A percentile compares a stretch with the other conserved stretches of the same genome.
Conservation (phyloP, 1,140 invertebrate species). For the Metaphire vulgaris region DNA sequence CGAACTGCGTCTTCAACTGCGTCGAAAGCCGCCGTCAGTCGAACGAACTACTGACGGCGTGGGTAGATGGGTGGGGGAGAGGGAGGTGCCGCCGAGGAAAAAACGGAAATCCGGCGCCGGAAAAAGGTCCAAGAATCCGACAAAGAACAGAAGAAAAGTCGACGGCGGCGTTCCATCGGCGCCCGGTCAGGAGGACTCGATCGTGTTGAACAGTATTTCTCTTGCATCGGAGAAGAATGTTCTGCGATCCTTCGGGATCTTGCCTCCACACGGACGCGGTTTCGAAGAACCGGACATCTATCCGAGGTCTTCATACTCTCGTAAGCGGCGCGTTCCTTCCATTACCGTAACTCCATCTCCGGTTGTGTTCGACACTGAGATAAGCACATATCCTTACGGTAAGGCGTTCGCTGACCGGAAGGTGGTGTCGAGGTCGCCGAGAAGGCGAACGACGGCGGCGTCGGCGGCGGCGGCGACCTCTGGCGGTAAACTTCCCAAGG, state of each 20-base stretch:
- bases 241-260: background rate
- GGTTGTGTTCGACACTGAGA: background rate
- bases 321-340: background rate
- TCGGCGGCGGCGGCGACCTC: too few species aligned
- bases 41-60: too few species aligned
- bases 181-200: too few species aligned
- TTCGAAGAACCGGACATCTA: background rate
- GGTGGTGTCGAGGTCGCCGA: background rate
- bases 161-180: background rate
- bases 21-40: too few species aligned
- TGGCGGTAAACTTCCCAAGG: background rate
- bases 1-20: too few species aligned
- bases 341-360: background rate
- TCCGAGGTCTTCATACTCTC: background rate
- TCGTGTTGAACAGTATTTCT: background rate
- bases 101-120: background rate
- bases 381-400: background rate
- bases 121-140: background rate
- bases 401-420: background rate
- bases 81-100: too few species aligned
- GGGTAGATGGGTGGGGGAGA: too few species aligned
- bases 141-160: background rate
- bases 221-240: background rate
- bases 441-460: background rate
- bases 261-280: background rate